Conservation (phyloP, 2,888 invertebrate species). For the Ernsta delagoae region DNA sequence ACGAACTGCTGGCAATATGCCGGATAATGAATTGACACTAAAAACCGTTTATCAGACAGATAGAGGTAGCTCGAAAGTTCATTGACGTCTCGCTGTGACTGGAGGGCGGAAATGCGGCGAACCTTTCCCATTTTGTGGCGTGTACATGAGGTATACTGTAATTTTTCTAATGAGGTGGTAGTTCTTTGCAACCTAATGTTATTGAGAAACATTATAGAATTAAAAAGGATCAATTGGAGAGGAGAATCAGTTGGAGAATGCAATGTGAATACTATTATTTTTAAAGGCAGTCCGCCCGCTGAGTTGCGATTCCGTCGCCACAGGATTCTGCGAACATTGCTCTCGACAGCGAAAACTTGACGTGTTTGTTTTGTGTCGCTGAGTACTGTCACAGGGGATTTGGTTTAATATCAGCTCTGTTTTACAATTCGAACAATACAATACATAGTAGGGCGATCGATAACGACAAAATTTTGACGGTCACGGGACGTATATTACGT, state of each 20-base stretch:
- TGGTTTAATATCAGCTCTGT: conserved; percentile 11
- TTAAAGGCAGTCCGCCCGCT: neutral
- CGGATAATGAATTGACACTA: conserved; percentile 28
- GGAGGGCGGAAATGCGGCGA: conserved; percentile 14
- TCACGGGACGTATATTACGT: too few species aligned
- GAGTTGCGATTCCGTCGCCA: neutral
- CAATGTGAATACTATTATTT: neutral
- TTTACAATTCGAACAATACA: neutral
- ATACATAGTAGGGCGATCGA: too few species aligned
- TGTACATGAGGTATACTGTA: neutral
- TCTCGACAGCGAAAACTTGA: conserved; percentile 19
- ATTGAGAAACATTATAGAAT: too few species aligned
- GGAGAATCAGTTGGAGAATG: too few species aligned
- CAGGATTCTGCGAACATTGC: conserved; percentile 14
- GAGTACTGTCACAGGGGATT: conserved; percentile 5
- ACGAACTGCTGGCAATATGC: conserved; percentile 7
- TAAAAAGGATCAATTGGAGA: too few species aligned
- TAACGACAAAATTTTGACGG: too few species aligned
- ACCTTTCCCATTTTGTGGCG: conserved; percentile 10
- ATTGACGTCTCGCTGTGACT: conserved; percentile 25
- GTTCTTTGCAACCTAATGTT: conserved; percentile 6
- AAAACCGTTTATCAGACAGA: conserved; percentile 18
- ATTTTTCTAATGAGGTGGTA: conserved; percentile 31
- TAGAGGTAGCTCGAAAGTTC: conserved; percentile 29
- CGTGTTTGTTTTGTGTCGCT: conserved; percentile 18